Evolutionary conservation across 2,888 invertebrate species (phyloP), one percentile per base, ranked within the genome.

Genomic region (Drepanosiphum platanoidis): DNA sequence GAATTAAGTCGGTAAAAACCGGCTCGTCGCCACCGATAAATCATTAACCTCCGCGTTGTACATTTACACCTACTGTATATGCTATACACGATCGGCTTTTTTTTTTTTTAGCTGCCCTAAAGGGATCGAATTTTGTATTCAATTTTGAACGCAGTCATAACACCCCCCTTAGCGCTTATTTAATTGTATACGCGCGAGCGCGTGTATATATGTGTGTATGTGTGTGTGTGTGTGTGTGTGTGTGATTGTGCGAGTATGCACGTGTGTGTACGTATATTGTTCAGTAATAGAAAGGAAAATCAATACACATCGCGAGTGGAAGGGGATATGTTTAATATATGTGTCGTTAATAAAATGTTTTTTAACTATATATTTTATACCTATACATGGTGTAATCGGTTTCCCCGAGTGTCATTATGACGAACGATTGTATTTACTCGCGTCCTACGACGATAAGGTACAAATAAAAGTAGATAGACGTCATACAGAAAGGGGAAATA

Each of bases 51-150:
- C 71, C 61, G 32, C 58, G 52, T 27, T 61, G 32, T 72, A 32
- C 72, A 82, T 72, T 82, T 82, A 82, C 81, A 82, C 81, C 81
- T 82, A 82, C 81, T 61, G 81, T 82, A 39, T 52, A 46, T 71
- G 30, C 64, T 78, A 64, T 75, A 46, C 13, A 68, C 18, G 71
- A 72, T 82, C n/a, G 32, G 30, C 22, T 72, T 72, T 81, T 80
- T 70, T 80, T 70, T 46, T 58, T 13, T 72, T 13, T 32, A n/a
- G 15, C 18, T 72, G 81, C 72, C 81, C 80, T 30, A 1, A 71
- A 82, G 71, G 61, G 42, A 61, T 72, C 71, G 18, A 39, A 82
- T 72, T 82, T 82, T 82, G 71, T 82, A 82, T 82, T 82, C 71
- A 82, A 82, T 82, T 72, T 82, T 72, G 30, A 82, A 82, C 42